A percentile compares a stretch with the other conserved stretches of the same genome.
These are phyloP conservation scores for Macropodus opercularis DNA, from an alignment of 2,797 vertebrate species.

Conservation along the genomic window DNA sequence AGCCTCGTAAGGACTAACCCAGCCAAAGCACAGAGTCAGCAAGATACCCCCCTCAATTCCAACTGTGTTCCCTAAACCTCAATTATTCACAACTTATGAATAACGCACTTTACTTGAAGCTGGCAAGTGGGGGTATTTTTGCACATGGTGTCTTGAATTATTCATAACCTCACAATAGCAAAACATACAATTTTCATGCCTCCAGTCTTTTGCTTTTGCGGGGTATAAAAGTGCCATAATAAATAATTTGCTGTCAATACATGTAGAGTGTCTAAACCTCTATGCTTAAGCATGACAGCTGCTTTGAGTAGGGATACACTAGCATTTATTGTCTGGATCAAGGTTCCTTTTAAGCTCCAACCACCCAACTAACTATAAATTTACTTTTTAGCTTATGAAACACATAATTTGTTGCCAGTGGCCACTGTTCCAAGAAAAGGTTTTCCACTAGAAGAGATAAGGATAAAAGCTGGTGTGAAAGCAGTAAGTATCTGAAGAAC, in stretches of 20 bases:
- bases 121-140: conserved; percentile 75
- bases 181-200: conserved; percentile 75
- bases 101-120: conserved; percentile 76
- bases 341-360: not conserved
- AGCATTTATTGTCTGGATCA: conserved; percentile 5
- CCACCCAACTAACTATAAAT: not conserved
- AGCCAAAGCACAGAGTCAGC: conserved; percentile 72
- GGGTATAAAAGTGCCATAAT: conserved; percentile 41
- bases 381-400: too few species aligned
- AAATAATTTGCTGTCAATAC: conserved; percentile 52
- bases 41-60: conserved; percentile 54
- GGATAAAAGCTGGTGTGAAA: not conserved
- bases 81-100: conserved; percentile 82
- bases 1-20: conserved; percentile 56
- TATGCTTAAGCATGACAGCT: conserved; percentile 11
- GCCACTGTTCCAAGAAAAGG: not conserved
- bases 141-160: conserved; percentile 73
- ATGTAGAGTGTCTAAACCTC: conserved; percentile 17
- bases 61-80: conserved; percentile 67
- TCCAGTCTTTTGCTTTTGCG: conserved; percentile 19
- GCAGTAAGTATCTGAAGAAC: not conserved
- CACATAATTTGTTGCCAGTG: not conserved
- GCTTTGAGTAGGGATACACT: conserved; percentile 18
- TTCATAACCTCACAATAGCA: conserved; percentile 72
- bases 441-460: not conserved